A percentile compares a stretch with the other conserved stretches of the same genome.
Conservation (phyloP, 92 coral and sea anemone species). For the Porites cylindrica region DNA sequence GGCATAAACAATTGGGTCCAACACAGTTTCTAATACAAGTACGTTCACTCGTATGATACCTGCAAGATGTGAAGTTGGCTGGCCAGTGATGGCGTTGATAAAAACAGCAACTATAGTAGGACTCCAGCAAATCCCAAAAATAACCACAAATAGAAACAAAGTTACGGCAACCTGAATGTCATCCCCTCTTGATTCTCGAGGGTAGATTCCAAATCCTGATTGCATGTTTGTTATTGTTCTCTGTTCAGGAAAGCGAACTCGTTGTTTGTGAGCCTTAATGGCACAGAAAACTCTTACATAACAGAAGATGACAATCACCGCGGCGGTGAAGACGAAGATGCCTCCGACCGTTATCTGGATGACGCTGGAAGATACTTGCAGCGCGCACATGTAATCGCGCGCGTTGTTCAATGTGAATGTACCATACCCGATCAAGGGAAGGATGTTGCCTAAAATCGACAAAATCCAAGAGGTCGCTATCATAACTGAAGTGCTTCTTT, state of each 20-base stretch:
- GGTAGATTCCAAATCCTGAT: background rate
- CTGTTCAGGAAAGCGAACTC: background rate
- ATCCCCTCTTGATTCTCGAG: constrained; percentile 32
- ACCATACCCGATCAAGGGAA: constrained; percentile 34
- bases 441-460: constrained; percentile 8
- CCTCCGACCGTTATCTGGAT: constrained; percentile 24
- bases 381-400: constrained; percentile 33
- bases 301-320: constrained; percentile 13
- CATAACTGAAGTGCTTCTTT: constrained; percentile 17
- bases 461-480: constrained; percentile 22
- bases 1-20: constrained; percentile 30
- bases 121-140: constrained; percentile 32
- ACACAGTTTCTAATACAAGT: constrained; percentile 21
- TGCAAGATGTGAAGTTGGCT: constrained; percentile 20
- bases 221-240: background rate
- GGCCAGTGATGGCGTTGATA: constrained; percentile 24
- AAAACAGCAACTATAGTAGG: constrained; percentile 22
- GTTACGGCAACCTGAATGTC: constrained; percentile 29
- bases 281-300: constrained; percentile 19
- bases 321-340: background rate
- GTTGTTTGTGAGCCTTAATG: background rate
- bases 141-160: constrained; percentile 21
- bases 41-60: constrained; percentile 28
- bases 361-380: constrained; percentile 22
- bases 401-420: constrained; percentile 5